Conservation (phyloP, 1,140 invertebrate species). For the Alviniconcha marisindica region DNA sequence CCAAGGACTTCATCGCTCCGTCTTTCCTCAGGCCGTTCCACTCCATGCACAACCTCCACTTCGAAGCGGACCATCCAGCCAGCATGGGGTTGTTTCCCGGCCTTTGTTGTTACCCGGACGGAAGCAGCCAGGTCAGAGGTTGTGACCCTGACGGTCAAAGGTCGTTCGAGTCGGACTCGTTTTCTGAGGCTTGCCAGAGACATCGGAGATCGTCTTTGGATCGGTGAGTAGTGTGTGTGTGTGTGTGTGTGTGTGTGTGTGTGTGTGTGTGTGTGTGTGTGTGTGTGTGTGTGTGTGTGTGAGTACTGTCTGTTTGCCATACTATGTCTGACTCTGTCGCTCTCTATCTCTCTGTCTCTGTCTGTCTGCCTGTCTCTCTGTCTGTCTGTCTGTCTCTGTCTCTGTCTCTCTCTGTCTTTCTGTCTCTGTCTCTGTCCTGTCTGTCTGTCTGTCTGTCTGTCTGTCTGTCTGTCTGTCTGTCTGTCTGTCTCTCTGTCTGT, state of each 20-base stretch:
- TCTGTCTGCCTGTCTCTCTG: not conserved
- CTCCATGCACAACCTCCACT: constrained; percentile 7
- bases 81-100: not conserved
- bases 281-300: too few relatives aligned
- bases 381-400: not conserved
- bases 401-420: not conserved
- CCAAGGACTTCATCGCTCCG: constrained; percentile 23
- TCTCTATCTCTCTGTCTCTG: not conserved
- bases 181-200: not conserved
- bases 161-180: not conserved
- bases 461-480: not conserved
- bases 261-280: too few relatives aligned
- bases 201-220: not conserved
- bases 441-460: not conserved
- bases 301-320: too few relatives aligned
- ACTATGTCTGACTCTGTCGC: not conserved
- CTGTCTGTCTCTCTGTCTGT: not conserved
- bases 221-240: not conserved
- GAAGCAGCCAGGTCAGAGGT: not conserved
- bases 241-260: too few relatives aligned
- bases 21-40: constrained; percentile 18
- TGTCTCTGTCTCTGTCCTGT: not conserved
- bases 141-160: not conserved
- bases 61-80: not conserved
- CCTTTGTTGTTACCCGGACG: not conserved